These are phyloP conservation scores for Genyomyrus donnyi DNA, from an alignment of 2,113 vertebrate species.

Conservation along the genomic window DNA sequence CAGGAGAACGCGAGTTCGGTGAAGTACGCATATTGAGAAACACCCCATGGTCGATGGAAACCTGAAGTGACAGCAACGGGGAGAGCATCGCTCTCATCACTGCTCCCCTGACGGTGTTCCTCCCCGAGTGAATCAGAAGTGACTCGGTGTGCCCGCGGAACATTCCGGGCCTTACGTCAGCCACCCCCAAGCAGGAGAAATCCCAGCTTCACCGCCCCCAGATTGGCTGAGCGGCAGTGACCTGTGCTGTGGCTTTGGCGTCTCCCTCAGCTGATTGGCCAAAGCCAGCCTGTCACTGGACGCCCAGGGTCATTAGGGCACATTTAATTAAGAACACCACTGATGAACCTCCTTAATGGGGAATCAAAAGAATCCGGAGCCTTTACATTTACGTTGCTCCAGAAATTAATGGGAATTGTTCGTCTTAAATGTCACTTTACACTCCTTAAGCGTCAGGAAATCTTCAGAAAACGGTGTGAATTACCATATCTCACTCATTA, in stretches of 20 bases:
- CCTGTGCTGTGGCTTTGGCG: neutral
- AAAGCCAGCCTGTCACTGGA: neutral
- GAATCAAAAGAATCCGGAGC: constrained; percentile 31
- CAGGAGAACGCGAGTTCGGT: neutral
- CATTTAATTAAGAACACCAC: constrained; percentile 37
- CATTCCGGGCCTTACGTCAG: neutral
- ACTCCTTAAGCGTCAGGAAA: constrained; percentile 33
- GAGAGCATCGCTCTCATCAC: too few relatives aligned
- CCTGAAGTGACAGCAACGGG: neutral
- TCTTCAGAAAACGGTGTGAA: constrained; percentile 29
- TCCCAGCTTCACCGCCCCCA: neutral
- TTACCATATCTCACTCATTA: constrained; percentile 30
- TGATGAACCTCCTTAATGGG: constrained; percentile 39
- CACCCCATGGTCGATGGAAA: neutral
- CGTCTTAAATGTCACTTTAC: constrained; percentile 29
- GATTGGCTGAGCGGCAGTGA: neutral
- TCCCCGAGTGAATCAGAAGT: neutral
- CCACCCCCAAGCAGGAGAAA: neutral
- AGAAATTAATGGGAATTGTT: constrained; percentile 41
- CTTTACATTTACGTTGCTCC: constrained; percentile 31
- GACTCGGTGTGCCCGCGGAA: neutral
- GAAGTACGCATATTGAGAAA: neutral
- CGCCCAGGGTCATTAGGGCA: constrained; percentile 25
- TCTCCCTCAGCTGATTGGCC: neutral
- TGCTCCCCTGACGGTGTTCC: neutral